Conservation (phyloP, 1,140 invertebrate species). For the Sarcophaga bullata region DNA sequence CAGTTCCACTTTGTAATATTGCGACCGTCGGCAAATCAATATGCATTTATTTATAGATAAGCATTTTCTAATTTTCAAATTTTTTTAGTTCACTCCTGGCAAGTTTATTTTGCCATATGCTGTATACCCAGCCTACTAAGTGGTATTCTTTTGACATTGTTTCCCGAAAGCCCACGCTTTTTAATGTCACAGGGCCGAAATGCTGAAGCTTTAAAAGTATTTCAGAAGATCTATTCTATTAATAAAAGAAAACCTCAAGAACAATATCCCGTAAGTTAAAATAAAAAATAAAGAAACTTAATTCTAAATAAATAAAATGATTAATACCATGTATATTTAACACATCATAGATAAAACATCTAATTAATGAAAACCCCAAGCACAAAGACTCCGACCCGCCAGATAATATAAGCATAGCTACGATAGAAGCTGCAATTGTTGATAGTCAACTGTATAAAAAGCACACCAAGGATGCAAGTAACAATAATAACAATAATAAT, state of each 20-base stretch:
- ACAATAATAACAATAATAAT: constrained; percentile 23
- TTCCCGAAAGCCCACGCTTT: constrained; percentile 86
- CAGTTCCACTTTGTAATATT: neutral
- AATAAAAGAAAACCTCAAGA: constrained; percentile 71
- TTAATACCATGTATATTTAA: neutral
- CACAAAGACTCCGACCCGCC: constrained; percentile 21
- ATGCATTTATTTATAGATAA: neutral
- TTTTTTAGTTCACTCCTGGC: constrained; percentile 76
- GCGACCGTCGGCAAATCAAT: neutral
- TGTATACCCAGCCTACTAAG: constrained; percentile 75
- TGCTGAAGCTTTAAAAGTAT: constrained; percentile 68
- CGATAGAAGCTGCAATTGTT: constrained; percentile 52
- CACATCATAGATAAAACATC: neutral
- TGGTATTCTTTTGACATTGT: constrained; percentile 71
- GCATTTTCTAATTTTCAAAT: neutral
- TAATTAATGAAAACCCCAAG: neutral
- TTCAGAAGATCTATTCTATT: constrained; percentile 41
- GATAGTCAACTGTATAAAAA: neutral
- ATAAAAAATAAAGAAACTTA: neutral
- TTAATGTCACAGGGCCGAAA: constrained; percentile 76
- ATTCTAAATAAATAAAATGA: neutral
- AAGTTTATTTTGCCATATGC: constrained; percentile 76
- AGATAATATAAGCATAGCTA: constrained; percentile 51
- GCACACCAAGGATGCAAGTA: neutral
- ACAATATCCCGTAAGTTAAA: constrained; percentile 71